phyloP scores from a whole-genome alignment of 2,888 invertebrate genomes.

The Caenorhabditis japonica region DNA sequence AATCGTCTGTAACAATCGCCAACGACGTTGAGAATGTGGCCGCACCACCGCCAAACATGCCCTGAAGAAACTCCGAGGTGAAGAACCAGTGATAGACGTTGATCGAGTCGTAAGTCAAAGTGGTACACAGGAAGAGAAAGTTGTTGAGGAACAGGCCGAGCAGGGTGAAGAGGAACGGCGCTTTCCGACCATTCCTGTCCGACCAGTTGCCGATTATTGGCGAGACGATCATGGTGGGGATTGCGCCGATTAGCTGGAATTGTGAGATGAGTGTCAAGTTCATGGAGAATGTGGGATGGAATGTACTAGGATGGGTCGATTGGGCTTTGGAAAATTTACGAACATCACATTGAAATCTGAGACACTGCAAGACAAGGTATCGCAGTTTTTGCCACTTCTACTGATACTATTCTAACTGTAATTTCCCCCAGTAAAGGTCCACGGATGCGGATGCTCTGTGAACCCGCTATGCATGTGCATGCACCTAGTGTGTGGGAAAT shows the following conservation, averaged over 20 bases:
- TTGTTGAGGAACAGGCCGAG: conserved; percentile 59
- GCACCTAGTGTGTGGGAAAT: too few relatives aligned
- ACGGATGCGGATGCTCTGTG: too few relatives aligned
- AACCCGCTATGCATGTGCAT: too few relatives aligned
- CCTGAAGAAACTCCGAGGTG: conserved; percentile 56
- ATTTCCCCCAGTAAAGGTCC: too few relatives aligned
- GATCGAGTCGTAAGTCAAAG: conserved; percentile 63
- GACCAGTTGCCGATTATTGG: conserved; percentile 72
- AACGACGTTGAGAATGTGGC: conserved; percentile 61
- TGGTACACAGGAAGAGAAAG: conserved; percentile 57
- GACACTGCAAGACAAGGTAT: too few relatives aligned
- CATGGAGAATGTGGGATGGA: too few relatives aligned
- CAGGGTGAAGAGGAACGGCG: conserved; percentile 64
- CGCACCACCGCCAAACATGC: conserved; percentile 62
- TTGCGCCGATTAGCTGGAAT: conserved; percentile 61
- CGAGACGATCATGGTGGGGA: conserved; percentile 63
- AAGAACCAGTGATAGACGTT: conserved; percentile 68
- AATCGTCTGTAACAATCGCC: conserved; percentile 72
- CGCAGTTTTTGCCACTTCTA: too few relatives aligned
- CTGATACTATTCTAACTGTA: too few relatives aligned
- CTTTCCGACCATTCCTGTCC: conserved; percentile 64
- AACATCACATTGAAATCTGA: too few relatives aligned
- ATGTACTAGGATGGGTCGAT: too few relatives aligned
- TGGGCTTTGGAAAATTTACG: too few relatives aligned
- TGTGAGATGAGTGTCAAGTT: too few relatives aligned